phyloP scores from a whole-genome alignment of 2,797 vertebrate species.

The Sebastes cheni region DNA sequence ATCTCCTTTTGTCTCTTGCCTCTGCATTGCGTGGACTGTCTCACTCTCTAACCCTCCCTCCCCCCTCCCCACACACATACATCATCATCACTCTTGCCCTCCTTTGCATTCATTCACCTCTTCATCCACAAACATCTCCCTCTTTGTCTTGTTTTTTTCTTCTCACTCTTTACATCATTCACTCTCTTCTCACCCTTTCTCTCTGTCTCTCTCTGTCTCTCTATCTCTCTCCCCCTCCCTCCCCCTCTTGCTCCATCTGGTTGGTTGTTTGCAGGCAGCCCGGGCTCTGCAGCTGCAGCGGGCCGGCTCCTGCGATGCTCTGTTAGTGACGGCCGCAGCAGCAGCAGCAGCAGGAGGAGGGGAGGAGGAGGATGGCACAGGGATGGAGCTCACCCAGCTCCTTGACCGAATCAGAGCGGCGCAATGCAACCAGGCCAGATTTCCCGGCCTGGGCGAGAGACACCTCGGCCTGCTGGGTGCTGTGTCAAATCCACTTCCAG shows the following conservation, averaged over 20 bases:
- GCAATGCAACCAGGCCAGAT: conserved; percentile 85
- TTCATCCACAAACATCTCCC: not conserved
- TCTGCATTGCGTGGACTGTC: conserved; percentile 43
- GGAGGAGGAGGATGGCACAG: conserved; percentile 92
- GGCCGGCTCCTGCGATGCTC: conserved; percentile 80
- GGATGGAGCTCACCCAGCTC: conserved; percentile 92
- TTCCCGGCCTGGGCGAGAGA: conserved; percentile 52
- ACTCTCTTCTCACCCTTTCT: not conserved
- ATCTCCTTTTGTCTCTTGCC: conserved; percentile 3
- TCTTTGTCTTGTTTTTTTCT: not conserved
- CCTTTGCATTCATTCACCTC: not conserved
- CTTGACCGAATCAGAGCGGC: conserved; percentile 88
- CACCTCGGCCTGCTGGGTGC: conserved; percentile 43
- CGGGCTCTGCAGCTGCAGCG: conserved; percentile 83
- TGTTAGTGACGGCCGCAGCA: conserved; percentile 74
- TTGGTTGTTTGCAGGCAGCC: conserved; percentile 80
- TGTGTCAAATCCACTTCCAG: conserved; percentile 47
- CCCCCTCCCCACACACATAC: not conserved
- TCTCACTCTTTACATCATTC: conserved; percentile 12
- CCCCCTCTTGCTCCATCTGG: conserved; percentile 43
- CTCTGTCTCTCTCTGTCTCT: not conserved
- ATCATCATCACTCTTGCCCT: not conserved
- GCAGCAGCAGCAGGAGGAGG: conserved; percentile 50
- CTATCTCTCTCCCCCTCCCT: conserved; percentile 4
- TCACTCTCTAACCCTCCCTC: not conserved